Evolutionary conservation across 2,888 invertebrate species (phyloP), one percentile per base, ranked within the genome.

Genomic region (Athalia cordata): DNA sequence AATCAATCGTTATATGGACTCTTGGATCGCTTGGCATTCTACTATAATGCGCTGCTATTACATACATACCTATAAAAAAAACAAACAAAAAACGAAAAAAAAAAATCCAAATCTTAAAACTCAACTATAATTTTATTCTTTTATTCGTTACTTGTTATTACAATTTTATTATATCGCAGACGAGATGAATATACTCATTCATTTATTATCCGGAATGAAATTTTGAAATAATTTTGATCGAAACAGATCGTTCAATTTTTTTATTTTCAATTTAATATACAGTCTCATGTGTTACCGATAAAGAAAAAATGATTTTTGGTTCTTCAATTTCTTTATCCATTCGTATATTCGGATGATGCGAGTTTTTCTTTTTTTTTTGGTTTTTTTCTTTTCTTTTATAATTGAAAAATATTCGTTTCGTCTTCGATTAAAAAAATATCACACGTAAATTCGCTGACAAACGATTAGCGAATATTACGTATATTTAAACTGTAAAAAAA

Each of bases 1-100:
- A 86, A 88, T 88, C 87, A 87, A 87, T 87, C 87, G 86, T 88
- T 89, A 29, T 29, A 29, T 29, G 89, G 87, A 89, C 85, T 89
- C 86, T 89, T 88, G 87, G 87, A 89, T 86, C 88, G 89, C 89
- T 90, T 90, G 87, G 88, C 88, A 86, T 84, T 87, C 76, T 67
- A 78, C 65, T 65, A 15, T 75, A 29, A 29, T 29, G 29, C 29
- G 29, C 29, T 55, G 9, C 55, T 11, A 11, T n/a, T 55, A 55
- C 55, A 55, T 55, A 72, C 62, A 49, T 50, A 75, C 43, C 52
- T 72, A 72, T 45, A 59, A 47, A 70, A 57, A 57, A 5, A 45
- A 70, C 13, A 45, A 45, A 57, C 45, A 70, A 45, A 52, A 70
- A 15, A 57, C 45, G 11, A 29, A n/a, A 15, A 47, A 64, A 15